Evolutionary conservation across 2,888 invertebrate genomes (phyloP).

Genomic region (Thalpophila matura): DNA sequence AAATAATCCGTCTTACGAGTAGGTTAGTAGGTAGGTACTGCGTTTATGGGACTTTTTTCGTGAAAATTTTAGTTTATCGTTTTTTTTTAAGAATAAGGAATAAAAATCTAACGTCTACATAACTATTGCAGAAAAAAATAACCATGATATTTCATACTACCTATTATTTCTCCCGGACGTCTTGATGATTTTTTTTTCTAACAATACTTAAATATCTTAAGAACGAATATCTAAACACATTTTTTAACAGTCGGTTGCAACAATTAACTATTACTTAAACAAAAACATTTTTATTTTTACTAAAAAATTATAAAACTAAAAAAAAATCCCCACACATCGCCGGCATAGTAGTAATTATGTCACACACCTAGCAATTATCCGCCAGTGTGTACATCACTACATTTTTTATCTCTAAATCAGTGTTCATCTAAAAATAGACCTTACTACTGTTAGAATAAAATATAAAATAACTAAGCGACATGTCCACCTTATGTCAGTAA

Average conservation of each 20-base stretch:
- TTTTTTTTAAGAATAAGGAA: no score
- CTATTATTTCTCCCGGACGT: neutral
- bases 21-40: no score
- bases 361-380: constrained; percentile 78
- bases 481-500: constrained; percentile 62
- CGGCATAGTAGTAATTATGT: constrained; percentile 79
- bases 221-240: constrained; percentile 14
- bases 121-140: no score
- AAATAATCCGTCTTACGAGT: no score
- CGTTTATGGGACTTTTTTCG: no score
- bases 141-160: no score
- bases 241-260: constrained; percentile 29
- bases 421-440: constrained; percentile 65
- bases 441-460: constrained; percentile 62
- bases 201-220: constrained; percentile 5
- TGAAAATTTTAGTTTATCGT: no score
- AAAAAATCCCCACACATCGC: constrained; percentile 66
- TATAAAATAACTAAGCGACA: constrained; percentile 52
- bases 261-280: constrained; percentile 56
- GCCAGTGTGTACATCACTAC: constrained; percentile 67
- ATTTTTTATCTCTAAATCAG: constrained; percentile 74
- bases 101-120: no score
- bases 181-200: neutral
- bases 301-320: constrained; percentile 63
- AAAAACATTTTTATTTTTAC: constrained; percentile 62